phyloP scores from a whole-genome alignment of 1,140 invertebrate species.

The Ceratosolen fusciceps region DNA sequence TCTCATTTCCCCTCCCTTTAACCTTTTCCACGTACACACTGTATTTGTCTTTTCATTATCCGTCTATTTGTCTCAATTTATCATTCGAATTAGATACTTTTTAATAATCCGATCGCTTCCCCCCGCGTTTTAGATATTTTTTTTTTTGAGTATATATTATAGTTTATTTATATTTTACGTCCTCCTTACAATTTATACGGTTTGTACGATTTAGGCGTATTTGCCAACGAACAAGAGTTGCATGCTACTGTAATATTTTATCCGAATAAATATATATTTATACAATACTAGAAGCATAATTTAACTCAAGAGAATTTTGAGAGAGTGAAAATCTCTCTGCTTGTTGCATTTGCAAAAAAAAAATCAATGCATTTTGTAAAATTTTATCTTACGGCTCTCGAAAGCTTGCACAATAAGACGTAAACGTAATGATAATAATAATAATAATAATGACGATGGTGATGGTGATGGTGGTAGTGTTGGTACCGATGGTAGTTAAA shows the following conservation, averaged over 20 bases:
- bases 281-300: too few relatives aligned
- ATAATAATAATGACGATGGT: too few relatives aligned
- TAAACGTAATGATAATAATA: too few relatives aligned
- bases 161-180: neutral
- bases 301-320: too few relatives aligned
- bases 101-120: too few relatives aligned
- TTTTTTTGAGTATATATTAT: neutral
- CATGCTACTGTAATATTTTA: neutral
- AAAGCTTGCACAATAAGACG: too few relatives aligned
- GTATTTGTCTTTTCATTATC: constrained; percentile 37
- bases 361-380: too few relatives aligned
- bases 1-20: neutral
- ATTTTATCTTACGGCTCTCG: too few relatives aligned
- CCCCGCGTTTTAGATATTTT: neutral
- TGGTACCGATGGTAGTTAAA: too few relatives aligned
- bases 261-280: neutral
- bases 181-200: neutral
- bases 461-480: too few relatives aligned
- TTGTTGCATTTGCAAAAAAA: too few relatives aligned
- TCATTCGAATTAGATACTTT: constrained; percentile 33
- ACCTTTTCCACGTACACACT: neutral
- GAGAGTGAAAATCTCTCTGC: too few relatives aligned
- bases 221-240: neutral
- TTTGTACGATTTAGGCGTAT: neutral
- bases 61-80: constrained; percentile 37